Base-by-base conservation (phyloP, 2,797 vertebrate species). In the Pogonophryne albipinna region DNA sequence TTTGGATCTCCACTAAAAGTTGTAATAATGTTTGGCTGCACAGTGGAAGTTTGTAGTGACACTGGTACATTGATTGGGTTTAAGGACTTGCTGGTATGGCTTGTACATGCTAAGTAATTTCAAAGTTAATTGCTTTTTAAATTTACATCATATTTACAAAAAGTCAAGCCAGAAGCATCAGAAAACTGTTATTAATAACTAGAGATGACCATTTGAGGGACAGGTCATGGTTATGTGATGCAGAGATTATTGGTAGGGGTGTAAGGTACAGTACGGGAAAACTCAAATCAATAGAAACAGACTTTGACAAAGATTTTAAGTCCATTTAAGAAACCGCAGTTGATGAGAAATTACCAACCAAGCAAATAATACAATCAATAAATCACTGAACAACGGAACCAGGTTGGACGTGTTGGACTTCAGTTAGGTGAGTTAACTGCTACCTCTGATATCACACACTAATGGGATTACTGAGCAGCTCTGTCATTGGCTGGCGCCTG, bases 401-500 rank as follows among this genome's bases (percentile, higher is more conserved):
- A 23, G n/a, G 3, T 38, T 31, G 14, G 12, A 45, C 8, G 8
- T 27, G 14, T 14, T 27, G 53, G 23, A 31, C 31, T 13, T 0
- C 45, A n/a, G 41, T 44, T 67, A 20, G 45, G 3, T 27, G 51
- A 50, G 6, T 11, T 65, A 55, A 38, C 38, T 9, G 19, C 38
- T 16, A n/a, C 7, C 58, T 20, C 38, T 64, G 80, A 62, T 71
- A 45, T 4, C 20, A 34, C 56, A 41, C 31, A 1, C 10, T 19
- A 20, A 57, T 14, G 57, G 56, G 76, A 42, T 59, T 72, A 52
- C 0, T 6, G 31, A 55, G 31, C 68, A 0, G 17, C 0, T 1
- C 51, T 31, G 62, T 31, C 53, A 88, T 86, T 86, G 89, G 85
- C 82, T 76, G 77, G 38, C 57, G 58, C 49, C 19, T 9, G 50